A percentile compares a stretch with the other conserved stretches of the same genome.
Evolutionary conservation across 2,797 vertebrate genomes (phyloP).

Genomic region (Coregonus suidteri): DNA sequence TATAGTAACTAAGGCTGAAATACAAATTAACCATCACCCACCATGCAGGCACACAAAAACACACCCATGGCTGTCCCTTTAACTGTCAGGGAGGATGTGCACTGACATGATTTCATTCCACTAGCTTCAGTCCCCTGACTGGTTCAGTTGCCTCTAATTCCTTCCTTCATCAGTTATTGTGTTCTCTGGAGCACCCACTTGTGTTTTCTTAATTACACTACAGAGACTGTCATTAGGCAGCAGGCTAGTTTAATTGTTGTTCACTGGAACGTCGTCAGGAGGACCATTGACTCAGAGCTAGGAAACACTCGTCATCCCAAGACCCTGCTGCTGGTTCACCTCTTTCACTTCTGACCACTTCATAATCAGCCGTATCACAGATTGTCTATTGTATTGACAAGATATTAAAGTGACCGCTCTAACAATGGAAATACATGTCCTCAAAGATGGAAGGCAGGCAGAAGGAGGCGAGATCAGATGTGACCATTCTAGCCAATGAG

Average conservation of each 20-base stretch:
- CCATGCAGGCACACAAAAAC: not conserved
- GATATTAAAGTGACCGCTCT: no score
- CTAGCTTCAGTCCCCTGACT: slow-evolving; percentile 1
- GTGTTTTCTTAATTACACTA: slow-evolving; percentile 28
- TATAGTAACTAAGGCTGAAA: not conserved
- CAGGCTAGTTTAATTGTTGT: slow-evolving; percentile 6
- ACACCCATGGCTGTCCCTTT: not conserved
- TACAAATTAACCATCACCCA: not conserved
- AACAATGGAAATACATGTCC: no score
- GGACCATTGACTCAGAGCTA: not conserved
- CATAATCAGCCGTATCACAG: no score
- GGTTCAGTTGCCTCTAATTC: slow-evolving; percentile 9
- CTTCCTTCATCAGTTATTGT: slow-evolving; percentile 1
- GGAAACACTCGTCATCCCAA: no score
- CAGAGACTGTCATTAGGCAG: slow-evolving; percentile 15
- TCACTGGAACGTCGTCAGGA: slow-evolving; percentile 10
- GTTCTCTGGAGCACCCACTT: not conserved
- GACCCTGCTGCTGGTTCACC: no score
- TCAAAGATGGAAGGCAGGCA: no score
- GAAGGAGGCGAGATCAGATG: no score
- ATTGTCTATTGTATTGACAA: no score
- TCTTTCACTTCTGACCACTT: no score
- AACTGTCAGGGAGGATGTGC: not conserved
- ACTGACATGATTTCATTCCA: not conserved
- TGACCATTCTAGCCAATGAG: no score